Evolutionary conservation across 1,140 invertebrate genomes (phyloP).

Genomic region (Harlomillsia oculata): DNA sequence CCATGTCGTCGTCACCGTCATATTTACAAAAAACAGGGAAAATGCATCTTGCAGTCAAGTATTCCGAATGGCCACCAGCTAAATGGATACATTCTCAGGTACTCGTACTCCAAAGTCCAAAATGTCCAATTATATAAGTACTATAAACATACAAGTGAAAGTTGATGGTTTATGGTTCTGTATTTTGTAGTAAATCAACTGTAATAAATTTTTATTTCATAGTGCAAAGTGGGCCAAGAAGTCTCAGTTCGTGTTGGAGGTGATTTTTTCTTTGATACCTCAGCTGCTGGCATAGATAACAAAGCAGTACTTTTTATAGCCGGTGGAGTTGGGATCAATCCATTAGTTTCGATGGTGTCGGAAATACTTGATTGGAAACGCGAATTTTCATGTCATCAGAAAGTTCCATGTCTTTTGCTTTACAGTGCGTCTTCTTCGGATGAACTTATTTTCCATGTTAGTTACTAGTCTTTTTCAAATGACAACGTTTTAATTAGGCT

Average conservation of each 20-base stretch:
- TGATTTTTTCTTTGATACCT: slow-evolving; percentile 20
- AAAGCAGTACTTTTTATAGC: slow-evolving; percentile 19
- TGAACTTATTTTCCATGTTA: too few relatives aligned
- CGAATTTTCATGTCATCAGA: too few relatives aligned
- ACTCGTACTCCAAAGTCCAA: background rate
- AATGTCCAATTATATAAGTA: background rate
- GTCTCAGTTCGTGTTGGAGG: slow-evolving; percentile 25
- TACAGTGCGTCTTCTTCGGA: too few relatives aligned
- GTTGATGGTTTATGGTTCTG: background rate
- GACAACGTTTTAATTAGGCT: too few relatives aligned
- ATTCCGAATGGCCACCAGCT: slow-evolving; percentile 40
- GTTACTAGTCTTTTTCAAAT: too few relatives aligned
- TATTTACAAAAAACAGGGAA: slow-evolving; percentile 35
- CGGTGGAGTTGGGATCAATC: slow-evolving; percentile 34
- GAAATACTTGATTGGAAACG: slow-evolving; percentile 10
- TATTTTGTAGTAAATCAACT: background rate
- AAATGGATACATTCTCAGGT: slow-evolving; percentile 42
- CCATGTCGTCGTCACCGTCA: slow-evolving; percentile 40
- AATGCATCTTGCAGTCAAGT: slow-evolving; percentile 40
- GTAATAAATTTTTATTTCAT: background rate
- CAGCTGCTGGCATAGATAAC: background rate
- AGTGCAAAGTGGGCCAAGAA: slow-evolving; percentile 20
- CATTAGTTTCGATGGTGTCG: slow-evolving; percentile 21
- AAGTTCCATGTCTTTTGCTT: too few relatives aligned
- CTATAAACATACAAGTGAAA: background rate